Conservation (phyloP, 2,888 invertebrate species). For the Noctua pronuba region DNA sequence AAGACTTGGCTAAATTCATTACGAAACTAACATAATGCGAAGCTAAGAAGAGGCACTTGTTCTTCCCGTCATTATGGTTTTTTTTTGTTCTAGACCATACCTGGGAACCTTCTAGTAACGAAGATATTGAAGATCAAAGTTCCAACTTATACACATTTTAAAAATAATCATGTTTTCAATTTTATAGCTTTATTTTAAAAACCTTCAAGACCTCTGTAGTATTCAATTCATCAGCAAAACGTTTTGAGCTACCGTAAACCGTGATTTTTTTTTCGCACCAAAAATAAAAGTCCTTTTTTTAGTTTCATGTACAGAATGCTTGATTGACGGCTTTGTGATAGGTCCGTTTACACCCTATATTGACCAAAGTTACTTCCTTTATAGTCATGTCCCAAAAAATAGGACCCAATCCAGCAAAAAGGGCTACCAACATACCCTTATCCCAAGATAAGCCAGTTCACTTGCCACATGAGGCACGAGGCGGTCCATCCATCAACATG, state of each 20-base stretch:
- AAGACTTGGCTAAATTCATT: not conserved
- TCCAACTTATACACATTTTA: too few species aligned
- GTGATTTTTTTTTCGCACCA: not conserved
- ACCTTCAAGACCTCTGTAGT: too few species aligned
- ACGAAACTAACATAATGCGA: not conserved
- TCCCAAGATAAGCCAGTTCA: slow-evolving; percentile 49
- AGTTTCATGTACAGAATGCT: not conserved
- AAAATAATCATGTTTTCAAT: too few species aligned
- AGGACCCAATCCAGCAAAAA: not conserved
- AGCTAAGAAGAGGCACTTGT: too few species aligned
- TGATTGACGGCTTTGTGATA: not conserved
- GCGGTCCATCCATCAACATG: slow-evolving; percentile 53
- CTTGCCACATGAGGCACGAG: slow-evolving; percentile 31
- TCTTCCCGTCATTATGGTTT: too few species aligned
- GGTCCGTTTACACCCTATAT: not conserved
- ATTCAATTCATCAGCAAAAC: too few species aligned
- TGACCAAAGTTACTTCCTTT: not conserved
- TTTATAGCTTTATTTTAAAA: too few species aligned
- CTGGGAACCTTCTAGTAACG: too few species aligned
- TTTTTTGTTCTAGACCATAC: too few species aligned
- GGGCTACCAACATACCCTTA: slow-evolving; percentile 7
- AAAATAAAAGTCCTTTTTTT: not conserved
- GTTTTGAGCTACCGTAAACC: not conserved
- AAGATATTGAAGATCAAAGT: too few species aligned
- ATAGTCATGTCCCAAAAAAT: not conserved